These are phyloP conservation scores for Erythrocercus mccallii DNA, from an alignment of 2,113 vertebrate genomes.

Conservation along the genomic window DNA sequence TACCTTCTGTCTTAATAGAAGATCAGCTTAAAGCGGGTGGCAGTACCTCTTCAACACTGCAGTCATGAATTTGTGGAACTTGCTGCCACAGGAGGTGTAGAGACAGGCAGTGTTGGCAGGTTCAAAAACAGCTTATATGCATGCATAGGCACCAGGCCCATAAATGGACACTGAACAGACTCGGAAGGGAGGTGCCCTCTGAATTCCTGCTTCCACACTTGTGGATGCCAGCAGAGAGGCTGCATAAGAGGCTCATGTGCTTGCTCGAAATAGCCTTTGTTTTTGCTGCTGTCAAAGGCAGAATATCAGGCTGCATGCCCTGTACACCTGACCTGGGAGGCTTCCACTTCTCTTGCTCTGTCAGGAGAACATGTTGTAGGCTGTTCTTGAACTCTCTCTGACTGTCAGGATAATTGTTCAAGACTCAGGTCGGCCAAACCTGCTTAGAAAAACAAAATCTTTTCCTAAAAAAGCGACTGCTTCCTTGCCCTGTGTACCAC, in stretches of 20 bases:
- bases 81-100: background rate
- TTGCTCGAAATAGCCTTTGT: background rate
- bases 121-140: background rate
- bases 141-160: background rate
- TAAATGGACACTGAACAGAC: constrained; percentile 20
- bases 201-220: constrained; percentile 17
- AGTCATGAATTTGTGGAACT: background rate
- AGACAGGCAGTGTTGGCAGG: background rate
- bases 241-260: background rate
- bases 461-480: background rate
- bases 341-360: background rate
- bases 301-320: background rate
- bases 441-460: background rate
- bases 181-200: constrained; percentile 21
- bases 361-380: background rate
- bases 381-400: background rate
- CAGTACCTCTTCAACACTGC: background rate
- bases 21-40: background rate
- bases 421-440: background rate
- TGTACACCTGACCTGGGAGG: background rate
- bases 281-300: background rate
- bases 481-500: background rate
- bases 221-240: constrained; percentile 22
- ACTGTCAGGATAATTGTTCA: background rate
- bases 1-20: background rate